Base-by-base conservation (phyloP, 2,888 invertebrate genomes). In the Caenorhabditis japonica region DNA sequence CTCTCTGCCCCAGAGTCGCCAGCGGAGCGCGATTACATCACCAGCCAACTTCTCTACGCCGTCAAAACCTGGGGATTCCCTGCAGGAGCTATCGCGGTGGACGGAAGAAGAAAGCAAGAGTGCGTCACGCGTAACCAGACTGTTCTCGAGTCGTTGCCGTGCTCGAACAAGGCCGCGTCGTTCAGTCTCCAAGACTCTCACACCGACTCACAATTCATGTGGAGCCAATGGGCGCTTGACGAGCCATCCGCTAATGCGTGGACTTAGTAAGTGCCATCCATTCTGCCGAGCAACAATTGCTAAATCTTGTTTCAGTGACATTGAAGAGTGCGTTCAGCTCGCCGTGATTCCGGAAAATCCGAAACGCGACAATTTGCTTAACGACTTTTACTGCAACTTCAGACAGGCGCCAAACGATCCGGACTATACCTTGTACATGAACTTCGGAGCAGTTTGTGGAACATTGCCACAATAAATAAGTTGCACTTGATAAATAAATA, bases 381-480 rank as follows among this genome's bases (percentile, higher is more conserved):
- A 64, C 27, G 64, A 64, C 43, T 12, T 64, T 34, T 64, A 56
- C 56, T 64, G 64, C 17, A 41, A 39, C 17, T 41, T 41, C 33
- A 25, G 15, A 25, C n/a, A 38, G 33, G 30, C 64, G 21, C 64
- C 64, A 34, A 56, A 55, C 15, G 64, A 64, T 4, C 55, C 55
- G 33, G 21, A 10, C 13, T 36, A 49, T 34, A 23, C 43, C 0
- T 41, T 49, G 41, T 64, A 49, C 49, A 56, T 55, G 64, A 64
- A 64, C 41, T 64, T 41, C 15, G 64, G 64, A 15, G 47, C 43
- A 12, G 25, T 64, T 15, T 64, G 62, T 39, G 62, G 62, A 47
- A 34, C 39, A n/a, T 10, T 17, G 12, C 62, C 47, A 30, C 10
- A 7, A 0, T 53, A 53, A 53, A 61, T 52, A 34, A 60, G 30